Base-by-base conservation (phyloP, 2,113 vertebrate species). In the Aleadryas rufinucha region DNA sequence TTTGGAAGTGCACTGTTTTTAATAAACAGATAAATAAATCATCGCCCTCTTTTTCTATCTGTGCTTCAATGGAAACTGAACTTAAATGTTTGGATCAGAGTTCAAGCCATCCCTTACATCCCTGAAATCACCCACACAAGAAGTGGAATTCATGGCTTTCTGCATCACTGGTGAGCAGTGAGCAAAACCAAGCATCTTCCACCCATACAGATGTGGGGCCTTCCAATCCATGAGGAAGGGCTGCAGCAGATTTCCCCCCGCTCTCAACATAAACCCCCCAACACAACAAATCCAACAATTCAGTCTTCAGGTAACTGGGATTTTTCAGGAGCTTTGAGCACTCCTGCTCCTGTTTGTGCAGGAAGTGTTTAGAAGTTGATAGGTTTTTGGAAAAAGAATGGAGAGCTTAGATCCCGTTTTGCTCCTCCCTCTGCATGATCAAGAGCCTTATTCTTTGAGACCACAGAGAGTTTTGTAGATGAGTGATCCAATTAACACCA, bases 321-420 rank as follows among this genome's bases (percentile, higher is more conserved):
- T 76, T 85, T 89, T 69, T 72, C 49, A 37, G 54, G 42, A 71
- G 33, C 11, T 77, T 50, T 39, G n/a, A 84, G 76, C 35, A 3
- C 37, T 86, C 47, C 49, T 68, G 33, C 45, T 83, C 11, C n/a
- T 83, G 8, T 54, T 59, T 39, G 42, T 70, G 26, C 52, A 63
- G 10, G 16, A 50, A 65, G 23, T 49, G 22, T 85, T 88, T 7
- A 76, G 57, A 65, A 91, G 23, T 39, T 81, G 26, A 24, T 8
- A 7, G 23, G 14, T 27, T 87, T 76, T 77, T 80, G 42, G 17
- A 33, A 70, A 28, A 69, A 61, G 61, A 85, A 26, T 7, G n/a
- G 31, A 53, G 31, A 4, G 1, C 10, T 0, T 1, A 33, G 11
- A 41, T 63, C 6, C 3, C 44, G 7, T 45, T 74, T 35, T 81